A percentile compares a stretch with the other conserved stretches of the same genome.
phyloP scores from a whole-genome alignment of 1,140 invertebrate genomes.

The Anastrepha ludens region DNA sequence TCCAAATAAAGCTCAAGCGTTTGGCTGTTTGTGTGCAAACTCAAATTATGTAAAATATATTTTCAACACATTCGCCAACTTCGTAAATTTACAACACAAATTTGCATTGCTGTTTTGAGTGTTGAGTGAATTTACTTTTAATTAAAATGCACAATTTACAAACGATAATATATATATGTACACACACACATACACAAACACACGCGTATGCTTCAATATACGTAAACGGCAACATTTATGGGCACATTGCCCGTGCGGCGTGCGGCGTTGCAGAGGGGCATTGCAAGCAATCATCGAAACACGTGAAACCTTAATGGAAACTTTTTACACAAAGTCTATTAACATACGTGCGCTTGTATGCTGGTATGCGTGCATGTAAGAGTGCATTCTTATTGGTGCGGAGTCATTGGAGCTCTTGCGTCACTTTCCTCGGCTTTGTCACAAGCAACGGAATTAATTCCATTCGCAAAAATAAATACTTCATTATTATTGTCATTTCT shows the following conservation, averaged over 20 bases:
- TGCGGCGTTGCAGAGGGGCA: background rate
- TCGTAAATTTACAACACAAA: conserved; percentile 15
- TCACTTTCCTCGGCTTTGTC: background rate
- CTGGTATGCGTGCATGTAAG: background rate
- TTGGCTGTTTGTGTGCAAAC: conserved; percentile 7
- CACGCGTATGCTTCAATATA: background rate
- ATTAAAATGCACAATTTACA: conserved; percentile 55
- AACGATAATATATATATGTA: conserved; percentile 6
- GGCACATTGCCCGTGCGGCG: background rate
- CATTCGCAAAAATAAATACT: background rate
- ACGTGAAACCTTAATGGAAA: conserved; percentile 6
- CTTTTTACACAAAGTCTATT: background rate
- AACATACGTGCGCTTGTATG: background rate
- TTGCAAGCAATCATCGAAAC: background rate
- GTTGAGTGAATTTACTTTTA: conserved; percentile 54
- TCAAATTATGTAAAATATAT: conserved; percentile 37
- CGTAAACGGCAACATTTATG: background rate
- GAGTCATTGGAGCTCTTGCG: background rate
- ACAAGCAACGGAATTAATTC: background rate
- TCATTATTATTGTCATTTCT: background rate
- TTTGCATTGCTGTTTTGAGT: conserved; percentile 48
- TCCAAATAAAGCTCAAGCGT: background rate
- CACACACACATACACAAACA: background rate
- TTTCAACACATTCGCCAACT: conserved; percentile 39
- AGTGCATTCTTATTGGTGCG: background rate